Conservation (phyloP, 2,888 invertebrate species). For the Pandemis heparana region DNA sequence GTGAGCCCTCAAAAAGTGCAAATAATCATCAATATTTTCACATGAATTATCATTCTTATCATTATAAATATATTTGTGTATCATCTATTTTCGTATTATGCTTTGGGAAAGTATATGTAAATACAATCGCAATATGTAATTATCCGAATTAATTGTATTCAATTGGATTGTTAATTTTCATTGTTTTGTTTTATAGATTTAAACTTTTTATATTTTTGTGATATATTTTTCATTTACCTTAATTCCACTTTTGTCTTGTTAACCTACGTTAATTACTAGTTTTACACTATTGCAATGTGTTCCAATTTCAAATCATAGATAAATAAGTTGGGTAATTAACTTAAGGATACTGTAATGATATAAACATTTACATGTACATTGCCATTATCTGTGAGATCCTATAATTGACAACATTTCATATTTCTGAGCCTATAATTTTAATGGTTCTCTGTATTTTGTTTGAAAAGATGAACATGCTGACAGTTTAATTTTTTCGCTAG, state of each 20-base stretch:
- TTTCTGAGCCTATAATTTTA: too few relatives aligned
- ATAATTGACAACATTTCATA: too few relatives aligned
- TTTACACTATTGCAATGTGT: conserved; percentile 27
- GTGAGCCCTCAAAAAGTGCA: conserved; percentile 19
- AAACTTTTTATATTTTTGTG: conserved; percentile 25
- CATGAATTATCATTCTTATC: not conserved
- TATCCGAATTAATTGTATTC: conserved; percentile 5
- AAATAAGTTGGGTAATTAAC: conserved; percentile 15
- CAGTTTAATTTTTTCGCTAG: too few relatives aligned
- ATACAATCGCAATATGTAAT: not conserved
- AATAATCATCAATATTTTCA: conserved; percentile 12
- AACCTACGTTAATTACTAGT: conserved; percentile 3
- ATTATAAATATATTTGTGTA: not conserved
- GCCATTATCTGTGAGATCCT: too few relatives aligned
- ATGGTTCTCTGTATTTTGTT: too few relatives aligned
- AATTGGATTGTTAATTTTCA: conserved; percentile 3
- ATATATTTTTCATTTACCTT: conserved; percentile 37
- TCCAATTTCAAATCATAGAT: conserved; percentile 22
- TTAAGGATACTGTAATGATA: conserved; percentile 2
- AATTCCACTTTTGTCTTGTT: conserved; percentile 15
- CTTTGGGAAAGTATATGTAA: not conserved
- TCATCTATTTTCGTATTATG: conserved; percentile 15
- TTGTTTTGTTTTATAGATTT: conserved; percentile 12
- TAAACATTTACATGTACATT: too few relatives aligned
- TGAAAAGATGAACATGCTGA: too few relatives aligned